Evolutionary conservation across 2,888 invertebrate genomes (phyloP), one percentile per base, ranked within the genome.

Genomic region (Diplazon laetatorius): DNA sequence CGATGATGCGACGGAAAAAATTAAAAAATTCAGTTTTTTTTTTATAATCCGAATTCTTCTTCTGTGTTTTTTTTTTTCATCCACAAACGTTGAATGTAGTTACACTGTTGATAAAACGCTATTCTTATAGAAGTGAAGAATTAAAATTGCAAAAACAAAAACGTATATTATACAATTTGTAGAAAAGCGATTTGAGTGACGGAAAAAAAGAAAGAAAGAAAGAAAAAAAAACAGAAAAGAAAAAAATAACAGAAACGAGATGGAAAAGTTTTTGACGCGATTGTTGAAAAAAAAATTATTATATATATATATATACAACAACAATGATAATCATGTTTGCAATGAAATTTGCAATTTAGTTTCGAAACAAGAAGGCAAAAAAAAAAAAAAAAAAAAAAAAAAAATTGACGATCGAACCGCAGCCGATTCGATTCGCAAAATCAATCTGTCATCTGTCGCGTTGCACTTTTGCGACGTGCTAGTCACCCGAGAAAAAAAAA

Each of bases 61-160:
- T n/a, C n/a, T n/a, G n/a, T n/a, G 79, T 69, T 73, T 80, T 79
- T 75, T 70, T 73, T 63, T 75, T 83, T 83, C 82, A 86, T 86
- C n/a, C n/a, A n/a, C n/a, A n/a, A 84, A 86, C 75, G 82, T 85
- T 76, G 84, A 86, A 87, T 83, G 84, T 86, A 87, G 85, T 85
- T 86, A n/a, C 6, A 85, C 84, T 87, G 88, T 89, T 89, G 87
- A 87, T n/a, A 87, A 85, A 30, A 86, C 85, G 81, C 83, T 90
- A 89, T 89, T 88, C 88, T 89, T 89, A 83, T 87, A 88, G 86
- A 83, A 82, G 86, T 85, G n/a, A n/a, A n/a, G n/a, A n/a, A n/a
- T n/a, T n/a, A n/a, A n/a, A n/a, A n/a, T n/a, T n/a, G n/a, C n/a
- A n/a, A n/a, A n/a, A n/a, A n/a, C n/a, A n/a, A n/a, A n/a, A n/a